Evolutionary conservation across 1,140 invertebrate genomes (phyloP).

Genomic region (Proales similis): DNA sequence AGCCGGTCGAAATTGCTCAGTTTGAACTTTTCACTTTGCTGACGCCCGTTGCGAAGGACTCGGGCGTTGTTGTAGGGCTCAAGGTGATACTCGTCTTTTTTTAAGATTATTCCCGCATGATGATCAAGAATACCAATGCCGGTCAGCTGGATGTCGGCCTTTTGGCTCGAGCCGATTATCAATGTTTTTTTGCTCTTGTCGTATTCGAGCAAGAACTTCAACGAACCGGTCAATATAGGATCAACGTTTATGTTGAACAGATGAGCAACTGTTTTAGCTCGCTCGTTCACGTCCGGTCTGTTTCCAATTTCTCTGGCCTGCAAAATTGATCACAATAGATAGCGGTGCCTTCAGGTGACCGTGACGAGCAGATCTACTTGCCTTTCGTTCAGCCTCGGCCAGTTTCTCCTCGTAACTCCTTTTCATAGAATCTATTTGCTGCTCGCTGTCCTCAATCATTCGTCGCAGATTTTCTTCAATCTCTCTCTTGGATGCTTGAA

Average conservation of each 20-base stretch:
- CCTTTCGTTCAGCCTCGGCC: slow-evolving; percentile 46
- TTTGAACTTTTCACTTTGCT: slow-evolving; percentile 50
- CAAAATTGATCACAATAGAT: background rate
- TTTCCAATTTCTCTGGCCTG: slow-evolving; percentile 36
- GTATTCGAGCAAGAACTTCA: slow-evolving; percentile 57
- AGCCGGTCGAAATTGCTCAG: slow-evolving; percentile 60
- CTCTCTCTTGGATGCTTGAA: slow-evolving; percentile 52
- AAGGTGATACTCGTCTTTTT: slow-evolving; percentile 53
- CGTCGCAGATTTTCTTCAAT: slow-evolving; percentile 55
- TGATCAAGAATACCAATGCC: slow-evolving; percentile 55
- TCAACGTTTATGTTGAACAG: slow-evolving; percentile 61
- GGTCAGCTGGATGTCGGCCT: slow-evolving; percentile 16
- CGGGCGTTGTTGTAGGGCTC: slow-evolving; percentile 51
- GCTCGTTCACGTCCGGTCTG: slow-evolving; percentile 49
- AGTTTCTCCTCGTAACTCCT: slow-evolving; percentile 58
- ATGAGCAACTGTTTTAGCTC: slow-evolving; percentile 56
- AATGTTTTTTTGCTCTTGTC: slow-evolving; percentile 45
- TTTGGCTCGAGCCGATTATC: background rate
- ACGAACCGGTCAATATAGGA: slow-evolving; percentile 57
- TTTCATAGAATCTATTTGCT: slow-evolving; percentile 57
- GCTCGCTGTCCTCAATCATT: slow-evolving; percentile 56
- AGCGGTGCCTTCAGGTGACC: background rate
- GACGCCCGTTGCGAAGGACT: slow-evolving; percentile 57
- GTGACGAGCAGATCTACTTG: slow-evolving; percentile 36
- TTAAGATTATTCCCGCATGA: slow-evolving; percentile 56